phyloP scores from a whole-genome alignment of 2,113 vertebrate genomes.

The Pongo pygmaeus region DNA sequence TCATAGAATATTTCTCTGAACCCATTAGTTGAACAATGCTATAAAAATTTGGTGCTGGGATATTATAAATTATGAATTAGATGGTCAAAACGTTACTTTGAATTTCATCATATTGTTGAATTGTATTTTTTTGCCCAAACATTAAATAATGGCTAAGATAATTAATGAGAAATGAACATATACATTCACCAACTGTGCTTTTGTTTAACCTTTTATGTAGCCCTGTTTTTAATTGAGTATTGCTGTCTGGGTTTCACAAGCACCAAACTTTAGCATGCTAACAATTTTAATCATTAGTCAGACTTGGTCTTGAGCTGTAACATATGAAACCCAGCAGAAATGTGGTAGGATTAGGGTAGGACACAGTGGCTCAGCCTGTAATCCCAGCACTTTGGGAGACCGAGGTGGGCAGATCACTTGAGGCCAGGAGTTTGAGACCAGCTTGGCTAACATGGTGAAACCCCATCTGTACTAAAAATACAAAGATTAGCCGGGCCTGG shows the following conservation, averaged over 20 bases:
- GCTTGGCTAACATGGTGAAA: too few relatives aligned
- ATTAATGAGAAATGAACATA: background rate
- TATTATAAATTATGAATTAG: background rate
- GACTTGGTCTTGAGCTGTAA: background rate
- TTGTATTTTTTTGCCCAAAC: background rate
- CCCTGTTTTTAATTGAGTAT: background rate
- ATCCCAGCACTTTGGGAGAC: too few relatives aligned
- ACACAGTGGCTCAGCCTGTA: too few relatives aligned
- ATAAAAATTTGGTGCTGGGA: background rate
- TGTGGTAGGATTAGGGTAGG: background rate
- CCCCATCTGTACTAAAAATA: too few relatives aligned
- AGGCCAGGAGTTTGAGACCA: too few relatives aligned
- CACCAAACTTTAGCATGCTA: background rate
- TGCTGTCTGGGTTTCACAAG: background rate
- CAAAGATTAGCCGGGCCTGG: too few relatives aligned
- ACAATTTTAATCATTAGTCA: background rate
- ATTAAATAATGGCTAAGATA: background rate
- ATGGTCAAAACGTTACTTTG: background rate
- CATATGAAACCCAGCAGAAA: background rate
- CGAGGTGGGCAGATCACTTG: too few relatives aligned
- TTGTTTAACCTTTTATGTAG: background rate
- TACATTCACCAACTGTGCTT: background rate
- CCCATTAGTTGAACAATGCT: background rate
- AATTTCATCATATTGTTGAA: background rate
- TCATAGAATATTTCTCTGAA: background rate